Percentiles rank a stretch among this genome's conserved stretches.
phyloP scores from a whole-genome alignment of 2,113 vertebrate species.

The Sclerurus mexicanus region DNA sequence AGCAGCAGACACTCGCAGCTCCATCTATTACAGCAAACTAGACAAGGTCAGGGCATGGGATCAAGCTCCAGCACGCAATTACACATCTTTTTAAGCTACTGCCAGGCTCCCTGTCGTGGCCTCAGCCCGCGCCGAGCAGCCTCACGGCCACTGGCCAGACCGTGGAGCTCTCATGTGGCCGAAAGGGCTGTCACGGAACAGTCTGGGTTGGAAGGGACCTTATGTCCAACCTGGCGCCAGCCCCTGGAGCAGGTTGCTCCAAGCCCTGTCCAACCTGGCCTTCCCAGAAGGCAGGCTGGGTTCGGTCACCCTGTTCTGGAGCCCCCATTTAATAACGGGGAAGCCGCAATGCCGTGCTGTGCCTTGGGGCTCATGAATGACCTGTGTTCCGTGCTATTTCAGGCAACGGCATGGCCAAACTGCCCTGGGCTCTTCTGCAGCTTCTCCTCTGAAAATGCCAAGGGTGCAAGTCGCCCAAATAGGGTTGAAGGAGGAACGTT shows the following conservation, averaged over 20 bases:
- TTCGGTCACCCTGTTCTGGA: neutral
- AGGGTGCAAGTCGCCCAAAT: too few relatives aligned
- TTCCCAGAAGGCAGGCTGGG: neutral
- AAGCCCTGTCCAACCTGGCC: neutral
- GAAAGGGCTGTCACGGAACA: neutral
- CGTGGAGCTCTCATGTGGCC: neutral
- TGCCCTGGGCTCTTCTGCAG: neutral
- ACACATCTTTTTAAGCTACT: neutral
- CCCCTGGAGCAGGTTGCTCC: neutral
- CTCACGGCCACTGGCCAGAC: neutral
- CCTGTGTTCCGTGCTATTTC: too few relatives aligned
- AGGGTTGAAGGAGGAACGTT: neutral
- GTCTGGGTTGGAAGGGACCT: neutral
- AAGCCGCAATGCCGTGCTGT: fast-evolving
- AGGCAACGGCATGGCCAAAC: neutral
- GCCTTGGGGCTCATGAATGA: neutral
- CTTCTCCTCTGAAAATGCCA: neutral
- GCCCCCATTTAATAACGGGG: neutral
- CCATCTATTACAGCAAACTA: neutral
- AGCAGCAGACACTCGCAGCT: neutral
- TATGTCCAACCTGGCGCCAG: neutral
- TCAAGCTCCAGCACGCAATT: neutral
- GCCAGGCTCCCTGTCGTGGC: neutral
- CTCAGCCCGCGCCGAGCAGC: neutral
- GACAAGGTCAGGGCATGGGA: constrained; percentile 13